Conservation (phyloP, 1,140 invertebrate species). For the Palaemon carinicauda region DNA sequence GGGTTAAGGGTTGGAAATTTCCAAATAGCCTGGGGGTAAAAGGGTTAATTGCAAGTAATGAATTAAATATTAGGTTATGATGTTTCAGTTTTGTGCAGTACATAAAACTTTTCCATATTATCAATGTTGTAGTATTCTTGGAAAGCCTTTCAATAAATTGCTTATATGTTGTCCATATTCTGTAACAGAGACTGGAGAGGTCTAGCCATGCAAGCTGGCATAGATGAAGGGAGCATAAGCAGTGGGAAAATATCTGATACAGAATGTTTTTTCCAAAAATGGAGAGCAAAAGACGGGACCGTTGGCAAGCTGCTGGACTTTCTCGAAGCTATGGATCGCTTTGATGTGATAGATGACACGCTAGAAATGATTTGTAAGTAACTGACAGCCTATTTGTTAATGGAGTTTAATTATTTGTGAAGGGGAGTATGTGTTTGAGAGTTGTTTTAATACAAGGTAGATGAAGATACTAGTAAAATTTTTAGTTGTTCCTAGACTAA, state of each 20-base stretch:
- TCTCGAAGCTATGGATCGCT: conserved; percentile 54
- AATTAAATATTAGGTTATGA: too few species aligned
- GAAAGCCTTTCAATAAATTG: background rate
- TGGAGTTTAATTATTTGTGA: too few species aligned
- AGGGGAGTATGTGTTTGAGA: too few species aligned
- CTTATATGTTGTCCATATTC: background rate
- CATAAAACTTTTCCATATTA: too few species aligned
- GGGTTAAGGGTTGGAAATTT: too few species aligned
- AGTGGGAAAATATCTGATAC: conserved; percentile 55
- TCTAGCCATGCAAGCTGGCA: conserved; percentile 47
- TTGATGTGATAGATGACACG: conserved; percentile 58
- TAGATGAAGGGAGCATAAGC: conserved; percentile 50
- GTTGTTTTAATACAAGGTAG: background rate
- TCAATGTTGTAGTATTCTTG: too few species aligned
- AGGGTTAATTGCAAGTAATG: too few species aligned
- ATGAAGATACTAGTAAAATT: too few species aligned
- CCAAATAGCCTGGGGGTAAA: too few species aligned
- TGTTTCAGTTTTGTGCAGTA: too few species aligned
- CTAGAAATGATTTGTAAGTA: conserved; percentile 46
- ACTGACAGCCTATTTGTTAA: background rate
- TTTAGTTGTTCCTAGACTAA: too few species aligned
- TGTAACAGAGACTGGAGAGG: conserved; percentile 58
- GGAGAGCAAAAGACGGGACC: conserved; percentile 40
- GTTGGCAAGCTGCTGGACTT: conserved; percentile 21
- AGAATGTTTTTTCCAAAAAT: conserved; percentile 52